Base-by-base conservation (phyloP, 2,113 vertebrate genomes). In the Siniperca knerii region DNA sequence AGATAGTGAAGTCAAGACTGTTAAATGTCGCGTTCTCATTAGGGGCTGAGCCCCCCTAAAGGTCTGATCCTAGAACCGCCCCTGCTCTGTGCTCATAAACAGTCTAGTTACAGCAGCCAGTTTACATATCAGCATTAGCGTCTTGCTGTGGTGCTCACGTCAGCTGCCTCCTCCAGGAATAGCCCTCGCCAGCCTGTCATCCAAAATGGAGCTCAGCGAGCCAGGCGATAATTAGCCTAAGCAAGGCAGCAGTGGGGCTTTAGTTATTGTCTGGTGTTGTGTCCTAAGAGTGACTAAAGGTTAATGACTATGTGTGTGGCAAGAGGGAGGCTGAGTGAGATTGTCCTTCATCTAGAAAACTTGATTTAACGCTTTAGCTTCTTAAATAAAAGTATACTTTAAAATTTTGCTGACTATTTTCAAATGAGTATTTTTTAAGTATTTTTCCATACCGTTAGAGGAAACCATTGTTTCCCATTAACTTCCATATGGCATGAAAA, bases 61-160 rank as follows among this genome's bases (percentile, higher is more conserved):
- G 35, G 35, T 37, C 35, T 37, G 35, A 37, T 37, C 35, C 35
- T 37, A 3, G 3, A 37, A 37, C 0, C 35, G 35, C 35, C 5
- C 35, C 35, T 37, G 2, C 9, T n/a, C 16, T 58, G 18, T 58
- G 60, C 18, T 57, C 16, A 11, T 62, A 40, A 70, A 81, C 48
- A 78, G 77, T 9, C 64, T 25, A 77, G 65, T 70, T 83, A 77
- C 40, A 75, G n/a, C 46, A 80, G 29, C 44, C 57, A 68, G 71
- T 77, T 85, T 81, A 84, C 75, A 79, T 55, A 29, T 57, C 50
- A 75, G 86, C 29, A 76, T 92, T 90, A 90, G 54, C n/a, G n/a
- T 67, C 54, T 58, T 13, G 18, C 55, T 2, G 2, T 67, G 37
- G n/a, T 12, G 48, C 40, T 77, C 55, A 52, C 3, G 1, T 60